Evolutionary conservation across 2,888 invertebrate species (phyloP), one percentile per base, ranked within the genome.

Genomic region (Nyleta sp.): DNA sequence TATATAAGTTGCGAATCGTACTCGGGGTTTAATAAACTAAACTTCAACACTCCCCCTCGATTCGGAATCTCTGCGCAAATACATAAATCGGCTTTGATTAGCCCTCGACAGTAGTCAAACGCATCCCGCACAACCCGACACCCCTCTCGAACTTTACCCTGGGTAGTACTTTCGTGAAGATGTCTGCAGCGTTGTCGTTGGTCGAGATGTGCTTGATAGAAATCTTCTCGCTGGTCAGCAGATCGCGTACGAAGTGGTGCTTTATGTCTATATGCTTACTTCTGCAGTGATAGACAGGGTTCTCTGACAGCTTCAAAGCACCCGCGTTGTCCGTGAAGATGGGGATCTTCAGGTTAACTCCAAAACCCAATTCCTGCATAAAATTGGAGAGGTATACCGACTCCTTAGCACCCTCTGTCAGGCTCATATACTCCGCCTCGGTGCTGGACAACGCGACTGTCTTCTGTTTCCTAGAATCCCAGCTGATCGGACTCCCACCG

Each of bases 391-490:
- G 22, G 15, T 50, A 50, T 17, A 8, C 17, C 1, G 28, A 50
- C 28, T 50, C 28, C 17, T 50, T 50, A 15, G 50, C 8, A 2
- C 7, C 50, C 15, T 50, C 50, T 1, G 50, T 50, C 8, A 50
- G 31, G 5, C 50, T 31, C 50, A 50, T 50, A 17, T 50, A 50
- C 10, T 50, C 50, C 0, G 35, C 53, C 20, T 53, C 53, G 2
- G 53, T 53, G 7, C 18, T 33, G 13, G 53, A 53, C 1, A 53
- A n/a, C 2, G 42, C 42, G 2, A 57, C 57, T 3, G 57, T 57
- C 11, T 7, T 35, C 22, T 57, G 57, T 13, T 57, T 57, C 5
- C 15, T 24, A 2, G 57, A 40, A 15, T 57, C 57, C 57, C 57
- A 57, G 20, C 13, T 38, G 6, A 57, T 42, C 4, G 42, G 57